Evolutionary conservation across 2,888 invertebrate genomes (phyloP).

Genomic region (Sinohyriopsis cumingii): DNA sequence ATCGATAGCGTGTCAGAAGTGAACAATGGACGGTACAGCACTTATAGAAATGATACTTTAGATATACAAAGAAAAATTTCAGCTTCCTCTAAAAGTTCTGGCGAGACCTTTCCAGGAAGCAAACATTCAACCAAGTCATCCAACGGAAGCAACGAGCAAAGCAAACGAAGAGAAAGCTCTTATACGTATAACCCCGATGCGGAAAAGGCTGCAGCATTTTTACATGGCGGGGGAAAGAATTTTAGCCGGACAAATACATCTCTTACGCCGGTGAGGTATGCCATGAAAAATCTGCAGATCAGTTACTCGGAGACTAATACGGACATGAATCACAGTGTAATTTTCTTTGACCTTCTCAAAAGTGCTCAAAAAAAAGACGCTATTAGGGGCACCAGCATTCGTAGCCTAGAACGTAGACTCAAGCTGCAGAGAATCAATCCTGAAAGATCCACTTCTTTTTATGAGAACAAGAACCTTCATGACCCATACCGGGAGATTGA

Average conservation of each 20-base stretch:
- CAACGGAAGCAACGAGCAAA: slow-evolving; percentile 1
- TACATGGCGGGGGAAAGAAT: slow-evolving; percentile 43
- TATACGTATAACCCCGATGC: slow-evolving; percentile 45
- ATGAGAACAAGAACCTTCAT: slow-evolving; percentile 35
- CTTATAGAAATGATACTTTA: too few relatives aligned
- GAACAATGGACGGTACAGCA: too few relatives aligned
- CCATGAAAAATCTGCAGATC: slow-evolving; percentile 45
- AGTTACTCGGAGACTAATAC: slow-evolving; percentile 56
- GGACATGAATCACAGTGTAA: slow-evolving; percentile 48
- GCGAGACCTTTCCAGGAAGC: not conserved
- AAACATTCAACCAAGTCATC: not conserved
- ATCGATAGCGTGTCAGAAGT: too few relatives aligned
- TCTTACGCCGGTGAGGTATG: slow-evolving; percentile 39
- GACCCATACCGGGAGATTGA: slow-evolving; percentile 32
- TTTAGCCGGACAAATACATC: slow-evolving; percentile 49
- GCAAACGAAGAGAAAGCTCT: slow-evolving; percentile 16
- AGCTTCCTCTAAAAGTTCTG: not conserved
- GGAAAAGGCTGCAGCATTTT: slow-evolving; percentile 46
- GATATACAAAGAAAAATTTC: too few relatives aligned
- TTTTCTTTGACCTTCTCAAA: slow-evolving; percentile 53
- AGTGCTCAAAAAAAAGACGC: slow-evolving; percentile 43
- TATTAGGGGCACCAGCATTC: slow-evolving; percentile 37
- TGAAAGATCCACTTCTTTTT: slow-evolving; percentile 40
- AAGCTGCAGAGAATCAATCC: slow-evolving; percentile 43
- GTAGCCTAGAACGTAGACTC: slow-evolving; percentile 46